Percentiles rank a stretch among this genome's conserved stretches.
Conservation (phyloP, 2,888 invertebrate species). For the Fissipunctia ypsillon region DNA sequence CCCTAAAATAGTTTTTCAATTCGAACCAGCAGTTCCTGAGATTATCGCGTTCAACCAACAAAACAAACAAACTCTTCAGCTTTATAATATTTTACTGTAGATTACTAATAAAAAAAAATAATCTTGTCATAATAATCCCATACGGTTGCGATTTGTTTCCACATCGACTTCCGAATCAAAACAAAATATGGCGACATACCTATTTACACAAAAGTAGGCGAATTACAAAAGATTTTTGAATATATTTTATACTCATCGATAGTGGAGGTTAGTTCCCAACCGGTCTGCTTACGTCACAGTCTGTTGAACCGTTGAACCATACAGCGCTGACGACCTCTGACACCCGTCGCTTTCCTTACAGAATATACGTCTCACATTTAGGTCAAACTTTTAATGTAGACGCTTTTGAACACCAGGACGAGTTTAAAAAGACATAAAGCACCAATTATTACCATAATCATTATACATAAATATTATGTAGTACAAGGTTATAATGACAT, state of each 20-base stretch:
- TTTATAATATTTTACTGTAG: no score
- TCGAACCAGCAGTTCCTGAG: no score
- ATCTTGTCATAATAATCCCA: background rate
- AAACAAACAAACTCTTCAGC: no score
- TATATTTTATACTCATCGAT: slow-evolving; percentile 68
- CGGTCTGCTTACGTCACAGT: slow-evolving; percentile 82
- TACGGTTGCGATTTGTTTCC: background rate
- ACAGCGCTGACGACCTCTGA: slow-evolving; percentile 80
- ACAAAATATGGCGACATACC: slow-evolving; percentile 6
- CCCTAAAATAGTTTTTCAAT: no score
- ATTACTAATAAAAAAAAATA: no score
- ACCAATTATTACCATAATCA: slow-evolving; percentile 63
- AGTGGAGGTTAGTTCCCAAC: slow-evolving; percentile 70
- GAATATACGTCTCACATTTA: slow-evolving; percentile 71
- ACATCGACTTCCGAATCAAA: background rate
- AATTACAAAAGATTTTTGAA: slow-evolving; percentile 72
- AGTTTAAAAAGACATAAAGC: slow-evolving; percentile 51
- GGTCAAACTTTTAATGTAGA: slow-evolving; percentile 72
- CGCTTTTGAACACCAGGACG: slow-evolving; percentile 52
- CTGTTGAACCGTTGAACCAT: slow-evolving; percentile 81
- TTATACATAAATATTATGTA: slow-evolving; percentile 63
- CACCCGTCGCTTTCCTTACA: slow-evolving; percentile 78
- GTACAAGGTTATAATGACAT: slow-evolving; percentile 77
- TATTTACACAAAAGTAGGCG: slow-evolving; percentile 43
- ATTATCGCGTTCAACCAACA: no score